A percentile compares a stretch with the other conserved stretches of the same genome.
Evolutionary conservation across 1,140 invertebrate genomes (phyloP).

Genomic region (Drosophila hydei): DNA sequence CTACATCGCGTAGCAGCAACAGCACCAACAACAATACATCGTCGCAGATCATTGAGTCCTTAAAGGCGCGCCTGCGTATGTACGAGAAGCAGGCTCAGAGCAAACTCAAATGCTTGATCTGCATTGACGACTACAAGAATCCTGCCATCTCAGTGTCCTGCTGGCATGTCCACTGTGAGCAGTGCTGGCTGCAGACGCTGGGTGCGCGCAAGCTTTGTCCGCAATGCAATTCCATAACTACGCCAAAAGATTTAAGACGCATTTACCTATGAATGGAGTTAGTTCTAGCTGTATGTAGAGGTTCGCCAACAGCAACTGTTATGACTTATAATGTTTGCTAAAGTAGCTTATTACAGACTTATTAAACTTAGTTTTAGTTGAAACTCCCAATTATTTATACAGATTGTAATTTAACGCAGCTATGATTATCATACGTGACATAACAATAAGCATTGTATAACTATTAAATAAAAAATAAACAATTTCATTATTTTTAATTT

Average conservation of each 20-base stretch:
- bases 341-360: slow-evolving; percentile 1
- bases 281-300: background rate
- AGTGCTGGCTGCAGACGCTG: slow-evolving; percentile 96
- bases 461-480: slow-evolving; percentile 59
- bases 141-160: slow-evolving; percentile 97
- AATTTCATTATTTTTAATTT: slow-evolving; percentile 14
- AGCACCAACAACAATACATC: slow-evolving; percentile 30
- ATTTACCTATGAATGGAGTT: slow-evolving; percentile 91
- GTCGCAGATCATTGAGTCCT: slow-evolving; percentile 88
- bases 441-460: slow-evolving; percentile 74
- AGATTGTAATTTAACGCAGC: slow-evolving; percentile 37
- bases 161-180: slow-evolving; percentile 98
- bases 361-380: slow-evolving; percentile 34
- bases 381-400: slow-evolving; percentile 62
- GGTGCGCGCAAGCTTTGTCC: slow-evolving; percentile 96
- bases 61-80: slow-evolving; percentile 89
- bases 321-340: slow-evolving; percentile 26
- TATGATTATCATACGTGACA: slow-evolving; percentile 69
- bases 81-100: slow-evolving; percentile 85
- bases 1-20: slow-evolving; percentile 7
- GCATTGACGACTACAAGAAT: slow-evolving; percentile 93
- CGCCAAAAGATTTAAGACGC: slow-evolving; percentile 92
- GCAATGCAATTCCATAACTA: slow-evolving; percentile 97
- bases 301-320: background rate
- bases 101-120: slow-evolving; percentile 92